Conservation (phyloP, 1,140 invertebrate species). For the Agrilus planipennis region DNA sequence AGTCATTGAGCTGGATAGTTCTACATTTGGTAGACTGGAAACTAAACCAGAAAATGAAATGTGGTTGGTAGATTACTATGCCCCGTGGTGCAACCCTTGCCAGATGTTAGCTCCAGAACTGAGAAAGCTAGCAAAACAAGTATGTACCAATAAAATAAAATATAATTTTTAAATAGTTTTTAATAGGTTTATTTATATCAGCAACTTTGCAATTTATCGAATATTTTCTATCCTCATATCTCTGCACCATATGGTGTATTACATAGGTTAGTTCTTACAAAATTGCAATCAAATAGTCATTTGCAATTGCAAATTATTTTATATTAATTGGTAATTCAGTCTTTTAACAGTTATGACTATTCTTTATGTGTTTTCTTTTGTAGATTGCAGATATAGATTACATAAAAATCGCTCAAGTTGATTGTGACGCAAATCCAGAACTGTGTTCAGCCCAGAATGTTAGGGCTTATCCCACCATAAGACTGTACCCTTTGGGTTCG, state of each 20-base stretch:
- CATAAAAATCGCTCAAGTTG: slow-evolving; percentile 53
- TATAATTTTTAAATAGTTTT: slow-evolving; percentile 4
- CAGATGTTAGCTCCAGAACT: slow-evolving; percentile 67
- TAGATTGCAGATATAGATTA: slow-evolving; percentile 13
- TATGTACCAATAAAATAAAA: slow-evolving; percentile 11
- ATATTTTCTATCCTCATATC: no score
- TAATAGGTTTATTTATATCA: not conserved
- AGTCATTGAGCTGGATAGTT: slow-evolving; percentile 44
- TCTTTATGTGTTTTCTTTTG: not conserved
- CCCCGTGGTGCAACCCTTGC: slow-evolving; percentile 74
- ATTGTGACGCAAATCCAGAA: slow-evolving; percentile 47
- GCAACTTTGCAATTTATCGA: no score
- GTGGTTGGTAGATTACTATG: slow-evolving; percentile 82
- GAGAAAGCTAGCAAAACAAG: slow-evolving; percentile 60
- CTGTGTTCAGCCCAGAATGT: slow-evolving; percentile 49
- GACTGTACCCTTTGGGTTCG: slow-evolving; percentile 49
- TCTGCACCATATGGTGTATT: no score
- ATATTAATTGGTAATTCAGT: no score
- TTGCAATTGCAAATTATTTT: no score
- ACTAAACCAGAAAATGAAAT: slow-evolving; percentile 50
- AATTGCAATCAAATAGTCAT: no score
- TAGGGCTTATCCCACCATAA: slow-evolving; percentile 56
- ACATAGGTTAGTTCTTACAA: no score
- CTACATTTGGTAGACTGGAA: slow-evolving; percentile 45
- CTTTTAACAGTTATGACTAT: no score